A percentile compares a stretch with the other conserved stretches of the same genome.
Conservation (phyloP, 92 coral and sea anemone genomes). For the Zoanthus solanderi region DNA sequence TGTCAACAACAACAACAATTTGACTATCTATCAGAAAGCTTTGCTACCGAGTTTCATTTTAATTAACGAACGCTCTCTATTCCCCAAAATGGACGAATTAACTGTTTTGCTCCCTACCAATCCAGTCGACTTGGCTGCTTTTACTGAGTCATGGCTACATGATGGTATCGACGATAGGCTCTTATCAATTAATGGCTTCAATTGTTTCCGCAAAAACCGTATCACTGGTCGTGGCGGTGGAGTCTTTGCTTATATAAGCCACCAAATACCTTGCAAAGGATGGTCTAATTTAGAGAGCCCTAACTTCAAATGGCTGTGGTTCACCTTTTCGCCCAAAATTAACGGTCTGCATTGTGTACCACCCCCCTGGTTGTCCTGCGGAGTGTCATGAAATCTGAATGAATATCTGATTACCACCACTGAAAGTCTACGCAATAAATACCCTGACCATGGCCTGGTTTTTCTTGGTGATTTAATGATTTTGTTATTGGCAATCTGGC, state of each 20-base stretch:
- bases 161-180: conserved; percentile 54
- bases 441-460: conserved; percentile 36
- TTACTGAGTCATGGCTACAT: conserved; percentile 64
- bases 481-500: conserved; percentile 4
- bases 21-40: no score
- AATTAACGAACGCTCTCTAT: conserved; percentile 49
- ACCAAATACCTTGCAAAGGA: conserved; percentile 33
- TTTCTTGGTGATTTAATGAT: conserved; percentile 43
- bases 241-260: conserved; percentile 47
- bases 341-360: conserved; percentile 62
- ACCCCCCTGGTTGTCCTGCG: conserved; percentile 58
- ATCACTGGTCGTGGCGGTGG: conserved; percentile 62
- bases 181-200: conserved; percentile 54
- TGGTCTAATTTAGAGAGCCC: conserved; percentile 44
- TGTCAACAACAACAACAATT: no score
- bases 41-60: conserved; percentile 37
- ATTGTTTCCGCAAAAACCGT: conserved; percentile 50
- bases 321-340: conserved; percentile 56
- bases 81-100: conserved; percentile 51
- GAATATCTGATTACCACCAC: conserved; percentile 40
- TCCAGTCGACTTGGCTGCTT: conserved; percentile 49
- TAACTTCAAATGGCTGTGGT: conserved; percentile 49
- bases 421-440: conserved; percentile 18
- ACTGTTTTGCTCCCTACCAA: conserved; percentile 28
- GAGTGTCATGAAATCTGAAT: conserved; percentile 39